Conservation (phyloP, 2,113 vertebrate genomes). For the Daubentonia madagascariensis region DNA sequence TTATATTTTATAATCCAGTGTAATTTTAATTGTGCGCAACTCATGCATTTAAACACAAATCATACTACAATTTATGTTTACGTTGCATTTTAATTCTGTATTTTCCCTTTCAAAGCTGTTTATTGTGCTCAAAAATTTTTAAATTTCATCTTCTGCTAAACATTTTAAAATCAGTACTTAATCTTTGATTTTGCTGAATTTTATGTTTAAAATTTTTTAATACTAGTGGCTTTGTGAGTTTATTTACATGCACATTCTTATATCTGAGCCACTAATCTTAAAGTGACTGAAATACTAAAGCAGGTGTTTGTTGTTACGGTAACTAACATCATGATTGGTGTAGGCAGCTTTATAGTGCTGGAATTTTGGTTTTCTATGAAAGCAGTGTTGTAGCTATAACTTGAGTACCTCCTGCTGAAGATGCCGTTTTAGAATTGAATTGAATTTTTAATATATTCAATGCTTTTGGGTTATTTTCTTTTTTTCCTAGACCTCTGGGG, state of each 20-base stretch:
- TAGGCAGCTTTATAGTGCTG: slow-evolving; percentile 14
- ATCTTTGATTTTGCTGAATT: slow-evolving; percentile 50
- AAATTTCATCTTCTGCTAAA: slow-evolving; percentile 36
- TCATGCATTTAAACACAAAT: slow-evolving; percentile 23
- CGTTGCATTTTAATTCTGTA: slow-evolving; percentile 39
- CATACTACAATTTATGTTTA: slow-evolving; percentile 1
- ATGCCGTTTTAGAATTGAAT: slow-evolving; percentile 48
- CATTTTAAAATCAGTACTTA: slow-evolving; percentile 48
- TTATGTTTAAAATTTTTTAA: slow-evolving; percentile 48
- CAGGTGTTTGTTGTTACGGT: slow-evolving; percentile 14
- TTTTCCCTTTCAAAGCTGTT: slow-evolving; percentile 46
- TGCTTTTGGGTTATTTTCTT: slow-evolving; percentile 54
- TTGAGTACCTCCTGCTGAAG: slow-evolving; percentile 26
- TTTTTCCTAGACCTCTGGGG: slow-evolving; percentile 91
- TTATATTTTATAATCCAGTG: slow-evolving; percentile 9
- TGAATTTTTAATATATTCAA: slow-evolving; percentile 44
- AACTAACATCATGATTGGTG: slow-evolving; percentile 26
- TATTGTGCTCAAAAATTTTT: slow-evolving; percentile 36
- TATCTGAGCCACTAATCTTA: slow-evolving; percentile 44
- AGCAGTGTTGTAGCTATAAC: slow-evolving; percentile 18
- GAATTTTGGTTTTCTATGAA: slow-evolving; percentile 47
- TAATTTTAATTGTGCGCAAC: slow-evolving; percentile 47
- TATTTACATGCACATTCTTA: slow-evolving; percentile 22
- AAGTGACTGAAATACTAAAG: slow-evolving; percentile 47
- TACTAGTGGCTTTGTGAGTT: slow-evolving; percentile 30